phyloP scores from a whole-genome alignment of 2,797 vertebrate genomes.

The Macrochelys suwanniensis region DNA sequence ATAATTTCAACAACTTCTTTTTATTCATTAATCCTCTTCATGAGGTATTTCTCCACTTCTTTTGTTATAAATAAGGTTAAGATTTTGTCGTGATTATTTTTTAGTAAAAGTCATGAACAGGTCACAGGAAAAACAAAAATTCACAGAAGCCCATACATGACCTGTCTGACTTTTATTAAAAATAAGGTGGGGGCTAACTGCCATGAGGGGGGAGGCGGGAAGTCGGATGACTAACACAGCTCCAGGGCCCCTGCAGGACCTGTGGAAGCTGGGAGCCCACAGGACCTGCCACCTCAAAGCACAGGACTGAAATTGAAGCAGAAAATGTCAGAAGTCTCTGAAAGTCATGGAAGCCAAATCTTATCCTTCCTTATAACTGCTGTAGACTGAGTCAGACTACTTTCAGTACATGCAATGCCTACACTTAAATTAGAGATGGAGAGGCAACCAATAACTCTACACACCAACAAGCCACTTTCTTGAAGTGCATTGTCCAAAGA shows the following conservation, averaged over 20 bases:
- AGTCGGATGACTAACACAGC: background rate
- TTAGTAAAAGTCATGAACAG: background rate
- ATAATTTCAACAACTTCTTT: background rate
- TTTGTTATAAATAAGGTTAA: background rate
- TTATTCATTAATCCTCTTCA: background rate
- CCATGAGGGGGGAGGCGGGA: no score
- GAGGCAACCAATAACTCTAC: background rate
- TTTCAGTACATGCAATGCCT: background rate
- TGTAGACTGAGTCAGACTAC: background rate
- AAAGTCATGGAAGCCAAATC: background rate
- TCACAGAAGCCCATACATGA: background rate
- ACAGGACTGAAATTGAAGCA: background rate
- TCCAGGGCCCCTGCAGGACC: background rate
- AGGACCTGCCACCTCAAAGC: background rate
- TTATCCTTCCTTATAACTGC: background rate
- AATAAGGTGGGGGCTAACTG: background rate
- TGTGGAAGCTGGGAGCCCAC: background rate
- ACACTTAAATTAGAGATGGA: background rate
- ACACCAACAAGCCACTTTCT: background rate
- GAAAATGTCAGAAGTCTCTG: background rate
- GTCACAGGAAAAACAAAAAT: background rate
- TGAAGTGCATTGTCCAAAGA: background rate
- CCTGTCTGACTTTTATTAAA: background rate
- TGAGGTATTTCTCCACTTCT: background rate
- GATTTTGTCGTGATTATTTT: background rate